A percentile compares a stretch with the other conserved stretches of the same genome.
Evolutionary conservation across 2,113 vertebrate species (phyloP).

Genomic region (Archocentrus centrarchus): DNA sequence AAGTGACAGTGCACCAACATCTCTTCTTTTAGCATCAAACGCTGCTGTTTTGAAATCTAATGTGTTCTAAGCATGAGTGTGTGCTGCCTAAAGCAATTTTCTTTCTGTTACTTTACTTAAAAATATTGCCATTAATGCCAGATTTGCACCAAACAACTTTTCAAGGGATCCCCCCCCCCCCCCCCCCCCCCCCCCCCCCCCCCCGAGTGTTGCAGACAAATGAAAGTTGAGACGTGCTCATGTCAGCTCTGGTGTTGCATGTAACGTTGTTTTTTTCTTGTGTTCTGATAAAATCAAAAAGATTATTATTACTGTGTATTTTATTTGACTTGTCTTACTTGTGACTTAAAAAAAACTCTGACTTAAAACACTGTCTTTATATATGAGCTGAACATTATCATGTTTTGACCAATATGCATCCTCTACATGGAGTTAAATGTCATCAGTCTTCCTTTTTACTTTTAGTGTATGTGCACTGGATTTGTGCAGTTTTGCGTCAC

Average conservation of each 20-base stretch:
- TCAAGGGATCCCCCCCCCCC: no score
- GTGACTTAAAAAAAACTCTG: not conserved
- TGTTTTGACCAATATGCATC: not conserved
- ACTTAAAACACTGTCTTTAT: not conserved
- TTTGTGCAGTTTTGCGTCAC: slow-evolving; percentile 40
- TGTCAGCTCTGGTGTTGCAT: not conserved
- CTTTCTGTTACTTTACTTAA: not conserved
- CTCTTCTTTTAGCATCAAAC: not conserved
- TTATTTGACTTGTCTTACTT: not conserved
- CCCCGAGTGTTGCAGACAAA: not conserved
- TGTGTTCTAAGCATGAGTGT: not conserved
- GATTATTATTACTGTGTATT: no score
- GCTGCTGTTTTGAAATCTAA: not conserved
- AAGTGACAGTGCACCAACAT: not conserved
- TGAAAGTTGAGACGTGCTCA: not conserved
- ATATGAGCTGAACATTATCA: not conserved
- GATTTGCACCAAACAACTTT: not conserved
- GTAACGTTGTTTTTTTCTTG: not conserved
- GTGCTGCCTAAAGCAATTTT: not conserved
- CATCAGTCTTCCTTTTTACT: not conserved
- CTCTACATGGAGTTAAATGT: no score
- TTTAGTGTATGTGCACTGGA: slow-evolving; percentile 3
- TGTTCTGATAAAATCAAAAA: no score
- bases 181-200: no score
- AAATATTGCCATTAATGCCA: not conserved